A percentile compares a stretch with the other conserved stretches of the same genome.
Conservation (phyloP, 1,140 invertebrate species). For the Hypothenemus hampei region DNA sequence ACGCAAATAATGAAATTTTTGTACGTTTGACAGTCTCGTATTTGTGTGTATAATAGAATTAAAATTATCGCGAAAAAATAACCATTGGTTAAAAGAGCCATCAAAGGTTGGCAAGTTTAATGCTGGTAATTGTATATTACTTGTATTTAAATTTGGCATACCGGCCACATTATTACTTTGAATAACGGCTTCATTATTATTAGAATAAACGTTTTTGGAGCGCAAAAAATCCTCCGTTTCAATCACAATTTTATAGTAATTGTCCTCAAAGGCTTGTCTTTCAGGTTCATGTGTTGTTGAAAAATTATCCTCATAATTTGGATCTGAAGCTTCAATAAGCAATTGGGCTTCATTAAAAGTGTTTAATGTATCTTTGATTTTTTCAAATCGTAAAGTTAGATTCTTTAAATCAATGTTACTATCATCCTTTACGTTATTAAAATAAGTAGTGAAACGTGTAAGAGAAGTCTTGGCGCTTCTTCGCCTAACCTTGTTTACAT, state of each 20-base stretch:
- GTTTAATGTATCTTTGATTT: neutral
- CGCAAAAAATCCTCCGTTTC: neutral
- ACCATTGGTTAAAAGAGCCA: slow-evolving; percentile 1
- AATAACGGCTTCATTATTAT: neutral
- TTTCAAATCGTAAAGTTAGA: neutral
- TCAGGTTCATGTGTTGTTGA: neutral
- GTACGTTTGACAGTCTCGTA: neutral
- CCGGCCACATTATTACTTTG: neutral
- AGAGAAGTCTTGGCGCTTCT: neutral
- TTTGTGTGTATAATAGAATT: slow-evolving; percentile 6
- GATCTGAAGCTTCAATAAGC: neutral
- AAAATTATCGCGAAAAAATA: slow-evolving; percentile 16
- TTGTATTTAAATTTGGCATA: neutral
- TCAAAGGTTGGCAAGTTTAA: slow-evolving; percentile 13
- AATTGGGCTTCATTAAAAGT: slow-evolving; percentile 7
- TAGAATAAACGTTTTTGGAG: neutral
- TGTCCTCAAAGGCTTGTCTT: slow-evolving; percentile 4
- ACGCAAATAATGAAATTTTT: slow-evolving; percentile 19
- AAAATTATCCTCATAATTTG: neutral
- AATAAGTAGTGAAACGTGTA: slow-evolving; percentile 1
- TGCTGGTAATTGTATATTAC: neutral
- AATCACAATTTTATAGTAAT: neutral
- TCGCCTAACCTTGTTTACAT: slow-evolving; percentile 1
- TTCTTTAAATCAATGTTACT: neutral
- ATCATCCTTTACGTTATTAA: slow-evolving; percentile 3